Conservation (phyloP, 2,888 invertebrate genomes). For the Ellobium chinense region DNA sequence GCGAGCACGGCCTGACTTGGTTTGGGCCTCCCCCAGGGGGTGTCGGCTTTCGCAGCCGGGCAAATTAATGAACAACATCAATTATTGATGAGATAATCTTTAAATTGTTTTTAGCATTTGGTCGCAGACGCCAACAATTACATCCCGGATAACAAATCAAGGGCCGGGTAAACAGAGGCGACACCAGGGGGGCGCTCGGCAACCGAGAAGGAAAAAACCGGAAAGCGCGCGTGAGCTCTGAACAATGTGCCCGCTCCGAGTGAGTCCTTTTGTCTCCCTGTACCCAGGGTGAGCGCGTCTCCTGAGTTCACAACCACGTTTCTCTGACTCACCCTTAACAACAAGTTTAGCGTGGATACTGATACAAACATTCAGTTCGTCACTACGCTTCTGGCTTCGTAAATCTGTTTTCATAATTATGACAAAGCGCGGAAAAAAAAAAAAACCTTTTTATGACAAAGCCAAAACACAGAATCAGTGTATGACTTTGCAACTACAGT, state of each 20-base stretch:
- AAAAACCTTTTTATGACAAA: too few species aligned
- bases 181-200: background rate
- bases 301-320: too few species aligned
- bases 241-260: background rate
- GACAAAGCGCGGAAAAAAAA: too few species aligned
- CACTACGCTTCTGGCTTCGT: too few species aligned
- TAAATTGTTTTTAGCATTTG: constrained; percentile 41
- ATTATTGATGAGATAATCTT: constrained; percentile 43
- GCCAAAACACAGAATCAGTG: too few species aligned
- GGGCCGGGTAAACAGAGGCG: constrained; percentile 13
- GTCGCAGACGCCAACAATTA: constrained; percentile 25
- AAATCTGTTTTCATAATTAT: too few species aligned
- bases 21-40: constrained; percentile 10
- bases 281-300: too few species aligned
- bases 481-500: too few species aligned
- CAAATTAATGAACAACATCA: constrained; percentile 43
- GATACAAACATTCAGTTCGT: too few species aligned
- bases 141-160: constrained; percentile 33
- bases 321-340: too few species aligned
- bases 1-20: constrained; percentile 10
- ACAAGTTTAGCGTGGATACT: too few species aligned
- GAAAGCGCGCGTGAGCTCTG: background rate
- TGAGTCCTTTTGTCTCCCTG: too few species aligned
- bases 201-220: background rate
- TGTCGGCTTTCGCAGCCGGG: constrained; percentile 37